Conservation (phyloP, 2,113 vertebrate genomes). For the Sisor rabdophorus region DNA sequence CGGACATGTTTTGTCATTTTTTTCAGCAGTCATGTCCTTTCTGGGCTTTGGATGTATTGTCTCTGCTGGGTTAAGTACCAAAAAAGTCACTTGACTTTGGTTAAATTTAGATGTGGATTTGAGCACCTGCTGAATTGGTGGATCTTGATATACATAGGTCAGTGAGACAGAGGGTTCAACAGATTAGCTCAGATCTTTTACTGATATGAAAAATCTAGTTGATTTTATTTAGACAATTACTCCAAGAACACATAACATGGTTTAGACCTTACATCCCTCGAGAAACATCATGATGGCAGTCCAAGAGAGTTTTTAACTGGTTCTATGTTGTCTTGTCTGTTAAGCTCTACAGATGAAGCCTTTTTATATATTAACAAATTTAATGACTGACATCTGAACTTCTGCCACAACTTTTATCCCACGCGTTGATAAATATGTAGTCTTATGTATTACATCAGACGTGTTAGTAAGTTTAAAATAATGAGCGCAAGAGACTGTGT, state of each 20-base stretch:
- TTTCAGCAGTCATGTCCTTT: neutral
- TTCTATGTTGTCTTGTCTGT: too few species aligned
- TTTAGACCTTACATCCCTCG: fast-evolving
- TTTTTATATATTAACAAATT: too few species aligned
- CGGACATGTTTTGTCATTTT: neutral
- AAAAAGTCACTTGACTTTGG: neutral
- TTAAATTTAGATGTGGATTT: neutral
- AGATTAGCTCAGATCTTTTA: neutral
- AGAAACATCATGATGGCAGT: neutral
- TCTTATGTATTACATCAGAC: too few species aligned
- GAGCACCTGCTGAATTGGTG: neutral
- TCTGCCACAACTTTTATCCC: too few species aligned
- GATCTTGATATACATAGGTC: neutral
- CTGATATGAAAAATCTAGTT: neutral
- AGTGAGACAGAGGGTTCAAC: neutral
- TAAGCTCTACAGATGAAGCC: too few species aligned
- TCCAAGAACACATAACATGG: neutral
- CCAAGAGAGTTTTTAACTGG: too few species aligned
- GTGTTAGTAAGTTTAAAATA: too few species aligned
- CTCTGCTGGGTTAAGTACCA: neutral
- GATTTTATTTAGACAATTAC: neutral
- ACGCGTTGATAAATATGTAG: too few species aligned
- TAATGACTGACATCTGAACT: too few species aligned
- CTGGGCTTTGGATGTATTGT: neutral
- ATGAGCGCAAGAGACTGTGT: too few species aligned